A percentile compares a stretch with the other conserved stretches of the same genome.
phyloP scores from a whole-genome alignment of 2,797 vertebrate genomes.

The Moxostoma hubbsi region DNA sequence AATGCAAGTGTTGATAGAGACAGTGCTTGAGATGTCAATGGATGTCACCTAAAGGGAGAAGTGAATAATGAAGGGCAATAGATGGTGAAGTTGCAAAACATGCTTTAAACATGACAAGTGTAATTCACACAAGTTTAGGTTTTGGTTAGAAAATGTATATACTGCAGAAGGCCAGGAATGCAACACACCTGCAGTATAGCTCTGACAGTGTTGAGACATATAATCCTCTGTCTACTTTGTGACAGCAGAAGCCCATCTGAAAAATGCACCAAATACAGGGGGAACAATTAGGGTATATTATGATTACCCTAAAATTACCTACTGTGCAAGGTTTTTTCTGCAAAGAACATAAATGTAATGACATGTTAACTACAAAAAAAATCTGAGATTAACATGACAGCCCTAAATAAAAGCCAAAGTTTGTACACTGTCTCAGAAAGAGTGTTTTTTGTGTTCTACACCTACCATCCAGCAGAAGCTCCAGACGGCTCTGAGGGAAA shows the following conservation, averaged over 20 bases:
- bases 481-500: slow-evolving; percentile 90
- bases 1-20: slow-evolving; percentile 92
- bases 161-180: not conserved
- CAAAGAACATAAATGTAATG: no score
- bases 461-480: slow-evolving; percentile 89
- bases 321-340: no score
- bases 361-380: no score
- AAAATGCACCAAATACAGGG: slow-evolving; percentile 5
- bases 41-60: slow-evolving; percentile 80
- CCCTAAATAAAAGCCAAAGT: not conserved
- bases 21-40: slow-evolving; percentile 85
- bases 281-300: no score
- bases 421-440: not conserved
- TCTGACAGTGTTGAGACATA: slow-evolving; percentile 91
- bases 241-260: slow-evolving; percentile 94
- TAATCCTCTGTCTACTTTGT: slow-evolving; percentile 94
- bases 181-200: slow-evolving; percentile 83
- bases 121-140: no score
- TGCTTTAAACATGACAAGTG: not conserved
- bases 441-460: slow-evolving; percentile 8
- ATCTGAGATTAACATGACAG: no score
- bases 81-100: not conserved
- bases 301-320: no score
- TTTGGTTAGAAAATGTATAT: not conserved
- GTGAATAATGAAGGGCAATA: not conserved